phyloP scores from a whole-genome alignment of 2,888 invertebrate species.

The Drosophila dives region DNA sequence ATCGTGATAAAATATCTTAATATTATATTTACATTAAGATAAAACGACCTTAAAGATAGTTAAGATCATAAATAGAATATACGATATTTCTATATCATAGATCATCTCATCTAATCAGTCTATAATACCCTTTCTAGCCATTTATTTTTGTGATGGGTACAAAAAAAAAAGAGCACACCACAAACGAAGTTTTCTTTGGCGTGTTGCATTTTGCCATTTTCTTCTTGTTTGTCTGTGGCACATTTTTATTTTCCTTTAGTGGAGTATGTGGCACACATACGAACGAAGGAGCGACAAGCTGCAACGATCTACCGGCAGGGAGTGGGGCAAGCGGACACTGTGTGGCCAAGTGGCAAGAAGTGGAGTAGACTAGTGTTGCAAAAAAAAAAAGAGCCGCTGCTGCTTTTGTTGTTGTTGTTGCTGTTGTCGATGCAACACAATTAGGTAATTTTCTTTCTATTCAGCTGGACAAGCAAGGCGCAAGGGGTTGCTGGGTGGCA shows the following conservation, averaged over 20 bases:
- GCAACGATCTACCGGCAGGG: slow-evolving; percentile 12
- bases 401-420: slow-evolving; percentile 14
- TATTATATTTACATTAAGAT: background rate
- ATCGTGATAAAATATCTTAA: background rate
- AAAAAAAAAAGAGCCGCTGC: slow-evolving; percentile 60
- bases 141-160: background rate
- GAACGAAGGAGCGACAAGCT: slow-evolving; percentile 23
- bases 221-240: slow-evolving; percentile 57
- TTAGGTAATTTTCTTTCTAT: slow-evolving; percentile 80
- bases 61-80: background rate
- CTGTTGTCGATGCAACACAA: slow-evolving; percentile 74
- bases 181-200: slow-evolving; percentile 18
- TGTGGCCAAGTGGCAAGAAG: slow-evolving; percentile 34
- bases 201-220: slow-evolving; percentile 61
- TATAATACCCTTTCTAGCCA: background rate
- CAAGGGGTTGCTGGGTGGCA: background rate
- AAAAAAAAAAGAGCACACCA: slow-evolving; percentile 17
- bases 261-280: slow-evolving; percentile 73
- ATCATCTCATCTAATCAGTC: background rate
- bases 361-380: slow-evolving; percentile 71
- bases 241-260: slow-evolving; percentile 63
- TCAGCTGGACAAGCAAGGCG: slow-evolving; percentile 42
- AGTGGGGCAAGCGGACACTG: background rate
- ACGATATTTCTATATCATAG: background rate
- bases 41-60: background rate